Percentiles rank a stretch among this genome's conserved stretches.
Evolutionary conservation across 2,888 invertebrate genomes (phyloP).

Genomic region (Rotaria magnacalcarata): DNA sequence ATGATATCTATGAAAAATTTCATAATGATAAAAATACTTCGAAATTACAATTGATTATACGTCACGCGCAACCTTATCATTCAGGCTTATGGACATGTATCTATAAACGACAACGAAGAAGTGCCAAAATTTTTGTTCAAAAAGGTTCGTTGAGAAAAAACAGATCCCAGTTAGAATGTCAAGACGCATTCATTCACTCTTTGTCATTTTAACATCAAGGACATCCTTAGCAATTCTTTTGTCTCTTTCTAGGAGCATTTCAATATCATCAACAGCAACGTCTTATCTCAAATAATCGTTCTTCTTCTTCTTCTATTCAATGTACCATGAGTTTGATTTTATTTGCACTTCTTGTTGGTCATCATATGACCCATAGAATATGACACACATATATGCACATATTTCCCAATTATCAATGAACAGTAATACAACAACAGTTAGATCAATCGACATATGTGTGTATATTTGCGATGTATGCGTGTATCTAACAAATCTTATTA

Average conservation of each 20-base stretch:
- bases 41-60: neutral
- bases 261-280: neutral
- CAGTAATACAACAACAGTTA: slow-evolving; percentile 22
- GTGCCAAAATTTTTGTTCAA: neutral
- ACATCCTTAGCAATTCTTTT: too few relatives aligned
- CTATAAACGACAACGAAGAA: slow-evolving; percentile 15
- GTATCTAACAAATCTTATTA: slow-evolving; percentile 1
- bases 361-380: slow-evolving; percentile 11
- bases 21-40: neutral
- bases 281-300: neutral
- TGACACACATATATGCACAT: neutral
- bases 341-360: slow-evolving; percentile 16
- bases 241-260: neutral
- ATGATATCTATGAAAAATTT: neutral
- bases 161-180: neutral
- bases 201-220: neutral
- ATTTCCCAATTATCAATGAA: neutral
- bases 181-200: neutral
- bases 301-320: slow-evolving; percentile 21
- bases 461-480: neutral
- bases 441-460: neutral
- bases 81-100: slow-evolving; percentile 23
- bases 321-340: slow-evolving; percentile 13
- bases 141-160: slow-evolving; percentile 21
- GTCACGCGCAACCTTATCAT: neutral